Conservation (phyloP, 1,140 invertebrate species). For the Zaprionus ornatus region DNA sequence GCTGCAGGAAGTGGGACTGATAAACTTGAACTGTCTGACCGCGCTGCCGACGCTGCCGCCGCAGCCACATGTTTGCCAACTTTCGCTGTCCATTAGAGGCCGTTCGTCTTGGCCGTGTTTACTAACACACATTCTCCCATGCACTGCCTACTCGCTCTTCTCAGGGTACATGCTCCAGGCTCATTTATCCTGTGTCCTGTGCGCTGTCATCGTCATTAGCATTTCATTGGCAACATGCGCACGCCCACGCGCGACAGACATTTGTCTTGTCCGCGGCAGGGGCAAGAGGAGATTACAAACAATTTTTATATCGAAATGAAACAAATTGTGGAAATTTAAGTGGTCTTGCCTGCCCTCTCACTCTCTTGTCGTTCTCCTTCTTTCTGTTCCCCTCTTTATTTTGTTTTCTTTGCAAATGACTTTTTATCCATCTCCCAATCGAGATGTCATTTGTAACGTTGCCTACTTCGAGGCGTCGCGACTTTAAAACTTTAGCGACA, state of each 20-base stretch:
- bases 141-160: background rate
- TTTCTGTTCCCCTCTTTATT: background rate
- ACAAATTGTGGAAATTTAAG: constrained; percentile 74
- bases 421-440: constrained; percentile 68
- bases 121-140: constrained; percentile 38
- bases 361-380: background rate
- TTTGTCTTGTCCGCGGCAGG: constrained; percentile 60
- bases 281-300: background rate
- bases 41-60: background rate
- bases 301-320: constrained; percentile 60
- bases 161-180: constrained; percentile 22
- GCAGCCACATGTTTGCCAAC: constrained; percentile 33
- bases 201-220: constrained; percentile 58
- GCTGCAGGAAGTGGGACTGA: constrained; percentile 27
- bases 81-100: constrained; percentile 29
- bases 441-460: constrained; percentile 55
- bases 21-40: constrained; percentile 35
- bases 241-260: constrained; percentile 57
- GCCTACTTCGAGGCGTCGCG: constrained; percentile 10
- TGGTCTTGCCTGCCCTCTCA: constrained; percentile 21
- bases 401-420: constrained; percentile 58
- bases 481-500: constrained; percentile 34
- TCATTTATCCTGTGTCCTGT: constrained; percentile 35
- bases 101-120: constrained; percentile 25
- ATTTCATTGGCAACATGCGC: constrained; percentile 60